A percentile compares a stretch with the other conserved stretches of the same genome.
Conservation (phyloP, 1,140 invertebrate species). For the Triops longicaudatus region DNA sequence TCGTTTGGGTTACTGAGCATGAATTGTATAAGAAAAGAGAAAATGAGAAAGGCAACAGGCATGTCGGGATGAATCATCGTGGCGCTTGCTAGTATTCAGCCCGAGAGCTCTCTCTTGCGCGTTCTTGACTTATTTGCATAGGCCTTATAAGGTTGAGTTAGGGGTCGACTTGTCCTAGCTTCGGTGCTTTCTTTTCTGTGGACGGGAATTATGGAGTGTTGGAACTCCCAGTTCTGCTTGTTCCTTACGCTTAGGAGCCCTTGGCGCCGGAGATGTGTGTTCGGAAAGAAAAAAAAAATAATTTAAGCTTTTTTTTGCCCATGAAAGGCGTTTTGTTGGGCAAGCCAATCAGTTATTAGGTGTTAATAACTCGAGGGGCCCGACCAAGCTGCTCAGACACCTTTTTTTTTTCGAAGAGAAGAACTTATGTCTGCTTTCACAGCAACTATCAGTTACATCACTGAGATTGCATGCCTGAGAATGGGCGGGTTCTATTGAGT, state of each 20-base stretch:
- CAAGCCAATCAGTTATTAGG: neutral
- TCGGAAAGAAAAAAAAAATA: neutral
- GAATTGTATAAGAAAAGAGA: neutral
- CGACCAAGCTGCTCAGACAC: neutral
- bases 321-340: neutral
- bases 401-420: neutral
- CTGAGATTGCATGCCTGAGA: neutral
- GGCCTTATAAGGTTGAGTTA: slow-evolving; percentile 11
- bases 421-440: neutral
- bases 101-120: neutral
- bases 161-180: neutral
- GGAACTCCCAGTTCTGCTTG: neutral
- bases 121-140: neutral
- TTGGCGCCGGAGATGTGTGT: neutral
- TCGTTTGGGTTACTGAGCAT: neutral
- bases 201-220: neutral
- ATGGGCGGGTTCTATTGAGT: neutral
- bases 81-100: neutral
- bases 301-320: neutral
- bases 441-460: neutral
- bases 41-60: neutral
- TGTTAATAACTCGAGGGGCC: neutral
- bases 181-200: neutral
- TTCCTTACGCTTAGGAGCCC: neutral
- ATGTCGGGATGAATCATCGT: neutral